Evolutionary conservation across 2,113 vertebrate genomes (phyloP).

Genomic region (Athene noctua): DNA sequence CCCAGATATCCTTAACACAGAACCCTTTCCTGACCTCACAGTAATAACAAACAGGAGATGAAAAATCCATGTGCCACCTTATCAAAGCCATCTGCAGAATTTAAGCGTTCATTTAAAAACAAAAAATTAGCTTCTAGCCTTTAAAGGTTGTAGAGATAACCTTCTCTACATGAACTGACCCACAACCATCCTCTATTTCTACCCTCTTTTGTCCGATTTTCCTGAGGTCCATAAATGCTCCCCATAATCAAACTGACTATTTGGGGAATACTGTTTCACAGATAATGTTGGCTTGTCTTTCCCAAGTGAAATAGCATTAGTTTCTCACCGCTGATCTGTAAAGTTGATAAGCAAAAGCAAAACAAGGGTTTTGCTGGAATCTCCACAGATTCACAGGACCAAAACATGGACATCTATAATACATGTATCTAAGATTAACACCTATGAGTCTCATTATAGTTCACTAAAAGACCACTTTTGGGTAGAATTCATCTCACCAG

Average conservation of each 20-base stretch:
- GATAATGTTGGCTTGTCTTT: not conserved
- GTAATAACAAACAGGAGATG: slow-evolving; percentile 67
- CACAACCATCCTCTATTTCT: not conserved
- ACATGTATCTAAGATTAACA: accelerated
- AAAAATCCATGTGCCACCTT: slow-evolving; percentile 43
- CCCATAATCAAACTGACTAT: not conserved
- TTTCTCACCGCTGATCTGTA: not conserved
- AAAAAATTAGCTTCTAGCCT: slow-evolving; percentile 55
- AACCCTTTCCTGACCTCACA: slow-evolving; percentile 11
- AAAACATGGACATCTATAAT: accelerated
- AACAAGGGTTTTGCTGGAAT: not conserved
- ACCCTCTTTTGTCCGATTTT: not conserved
- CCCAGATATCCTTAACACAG: not conserved
- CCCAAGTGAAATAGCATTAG: not conserved
- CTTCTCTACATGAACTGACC: slow-evolving; percentile 34
- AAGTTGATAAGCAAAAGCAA: not conserved
- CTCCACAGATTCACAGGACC: not conserved
- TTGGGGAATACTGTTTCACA: not conserved
- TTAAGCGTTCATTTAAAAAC: slow-evolving; percentile 59
- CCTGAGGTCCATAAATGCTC: not conserved
- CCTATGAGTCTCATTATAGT: not conserved
- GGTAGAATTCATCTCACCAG: not conserved
- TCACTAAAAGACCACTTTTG: not conserved
- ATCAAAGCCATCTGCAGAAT: slow-evolving; percentile 64
- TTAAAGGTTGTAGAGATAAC: slow-evolving; percentile 63